Evolutionary conservation across 2,797 vertebrate genomes (phyloP).

Genomic region (Caiman crocodilus): DNA sequence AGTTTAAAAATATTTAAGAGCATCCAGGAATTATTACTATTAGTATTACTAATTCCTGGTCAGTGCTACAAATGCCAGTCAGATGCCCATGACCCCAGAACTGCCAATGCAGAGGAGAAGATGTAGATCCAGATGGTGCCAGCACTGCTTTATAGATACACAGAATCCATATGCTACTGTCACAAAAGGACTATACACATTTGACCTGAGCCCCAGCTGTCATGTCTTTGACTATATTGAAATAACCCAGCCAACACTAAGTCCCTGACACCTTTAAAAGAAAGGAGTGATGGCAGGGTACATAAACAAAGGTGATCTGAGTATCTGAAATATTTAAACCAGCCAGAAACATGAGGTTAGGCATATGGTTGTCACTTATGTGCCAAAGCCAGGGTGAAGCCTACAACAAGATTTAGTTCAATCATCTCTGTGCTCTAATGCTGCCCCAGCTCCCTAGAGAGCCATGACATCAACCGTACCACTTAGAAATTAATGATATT

Average conservation of each 20-base stretch:
- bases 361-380: neutral
- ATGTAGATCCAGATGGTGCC: neutral
- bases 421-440: neutral
- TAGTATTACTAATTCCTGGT: neutral
- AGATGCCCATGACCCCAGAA: neutral
- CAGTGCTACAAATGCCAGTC: neutral
- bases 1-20: accelerated
- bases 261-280: neutral
- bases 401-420: neutral
- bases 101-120: neutral
- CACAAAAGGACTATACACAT: neutral
- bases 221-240: neutral
- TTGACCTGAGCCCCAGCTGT: neutral
- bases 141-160: neutral
- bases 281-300: neutral
- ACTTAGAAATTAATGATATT: neutral
- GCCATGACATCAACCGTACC: neutral
- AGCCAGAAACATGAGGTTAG: neutral
- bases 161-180: neutral
- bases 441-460: neutral
- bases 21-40: neutral
- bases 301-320: neutral
- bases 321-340: neutral
- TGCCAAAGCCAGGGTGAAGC: neutral
- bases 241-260: neutral